phyloP scores from a whole-genome alignment of 1,140 invertebrate genomes.

The Mesaphorura yosii region DNA sequence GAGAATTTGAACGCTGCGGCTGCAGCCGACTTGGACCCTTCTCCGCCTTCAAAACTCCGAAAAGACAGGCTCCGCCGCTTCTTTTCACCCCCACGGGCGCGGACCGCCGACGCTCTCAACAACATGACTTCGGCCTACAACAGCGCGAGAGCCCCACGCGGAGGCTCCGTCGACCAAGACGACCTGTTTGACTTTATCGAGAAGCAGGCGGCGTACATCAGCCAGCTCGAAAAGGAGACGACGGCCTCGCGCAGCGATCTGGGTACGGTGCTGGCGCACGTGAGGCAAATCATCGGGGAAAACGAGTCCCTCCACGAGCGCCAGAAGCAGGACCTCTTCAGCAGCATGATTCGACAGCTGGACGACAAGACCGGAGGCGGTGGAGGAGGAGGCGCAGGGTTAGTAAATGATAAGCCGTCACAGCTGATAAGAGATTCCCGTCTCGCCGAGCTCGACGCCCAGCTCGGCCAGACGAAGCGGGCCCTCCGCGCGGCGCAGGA shows the following conservation, averaged over 20 bases:
- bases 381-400: background rate
- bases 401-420: background rate
- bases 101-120: background rate
- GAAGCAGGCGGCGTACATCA: conserved; percentile 70
- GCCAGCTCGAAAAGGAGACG: conserved; percentile 66
- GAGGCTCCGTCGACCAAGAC: conserved; percentile 2
- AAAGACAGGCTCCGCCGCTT: background rate
- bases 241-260: conserved; percentile 64
- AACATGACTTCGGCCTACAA: background rate
- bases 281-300: conserved; percentile 65
- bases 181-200: conserved; percentile 61
- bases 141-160: background rate
- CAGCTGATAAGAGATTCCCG: conserved; percentile 58
- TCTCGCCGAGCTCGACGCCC: conserved; percentile 69
- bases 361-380: conserved; percentile 33
- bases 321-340: conserved; percentile 50
- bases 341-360: conserved; percentile 42
- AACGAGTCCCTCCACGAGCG: conserved; percentile 64
- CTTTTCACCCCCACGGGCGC: background rate
- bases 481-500: conserved; percentile 57
- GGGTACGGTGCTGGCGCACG: conserved; percentile 58
- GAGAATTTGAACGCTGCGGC: background rate
- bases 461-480: conserved; percentile 59
- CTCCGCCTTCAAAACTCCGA: background rate
- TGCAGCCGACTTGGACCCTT: background rate